Conservation (phyloP, 2,888 invertebrate species). For the Nephrotoma appendiculata region DNA sequence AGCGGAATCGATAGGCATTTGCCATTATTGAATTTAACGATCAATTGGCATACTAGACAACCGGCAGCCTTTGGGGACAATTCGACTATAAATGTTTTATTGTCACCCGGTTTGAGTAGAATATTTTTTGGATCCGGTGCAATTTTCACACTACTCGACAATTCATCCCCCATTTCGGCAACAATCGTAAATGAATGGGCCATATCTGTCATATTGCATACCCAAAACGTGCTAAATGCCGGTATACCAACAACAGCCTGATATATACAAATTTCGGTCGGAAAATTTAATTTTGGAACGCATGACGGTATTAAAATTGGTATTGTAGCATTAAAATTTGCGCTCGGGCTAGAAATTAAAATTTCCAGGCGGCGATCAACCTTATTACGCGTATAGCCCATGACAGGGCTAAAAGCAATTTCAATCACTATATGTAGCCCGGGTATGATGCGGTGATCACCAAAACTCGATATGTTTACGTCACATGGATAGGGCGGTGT, state of each 20-base stretch:
- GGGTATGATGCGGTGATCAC: neutral
- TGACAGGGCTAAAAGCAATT: neutral
- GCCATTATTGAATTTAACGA: neutral
- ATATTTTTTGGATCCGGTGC: neutral
- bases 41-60: neutral
- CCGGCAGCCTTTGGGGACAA: neutral
- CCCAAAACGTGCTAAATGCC: neutral
- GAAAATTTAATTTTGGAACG: neutral
- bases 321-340: neutral
- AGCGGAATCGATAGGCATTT: neutral
- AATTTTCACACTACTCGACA: neutral
- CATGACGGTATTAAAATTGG: neutral
- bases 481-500: neutral
- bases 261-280: neutral
- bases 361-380: neutral
- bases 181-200: neutral
- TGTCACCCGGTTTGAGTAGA: neutral
- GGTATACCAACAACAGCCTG: neutral
- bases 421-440: neutral
- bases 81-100: neutral
- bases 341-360: neutral
- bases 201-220: neutral
- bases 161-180: neutral
- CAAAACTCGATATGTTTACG: neutral
- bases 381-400: neutral